A percentile compares a stretch with the other conserved stretches of the same genome.
Conservation (phyloP, 2,797 vertebrate genomes). For the Spinus olivaceus region DNA sequence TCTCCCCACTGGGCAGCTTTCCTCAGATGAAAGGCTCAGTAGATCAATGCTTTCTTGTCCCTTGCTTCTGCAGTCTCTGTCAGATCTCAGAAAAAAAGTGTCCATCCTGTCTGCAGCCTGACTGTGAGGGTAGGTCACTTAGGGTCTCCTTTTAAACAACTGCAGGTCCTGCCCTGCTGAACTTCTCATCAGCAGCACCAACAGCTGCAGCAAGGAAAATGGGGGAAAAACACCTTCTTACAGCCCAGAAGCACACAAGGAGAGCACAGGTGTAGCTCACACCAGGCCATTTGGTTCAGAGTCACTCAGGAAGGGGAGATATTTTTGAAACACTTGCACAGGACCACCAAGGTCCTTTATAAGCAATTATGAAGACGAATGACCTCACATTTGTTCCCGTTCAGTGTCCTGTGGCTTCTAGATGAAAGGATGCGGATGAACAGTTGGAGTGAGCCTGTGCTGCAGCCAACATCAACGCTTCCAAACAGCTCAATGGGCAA, state of each 20-base stretch:
- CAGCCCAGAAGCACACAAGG: neutral
- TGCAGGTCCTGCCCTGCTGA: neutral
- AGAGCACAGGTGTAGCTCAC: neutral
- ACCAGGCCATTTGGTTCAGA: neutral
- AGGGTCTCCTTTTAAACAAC: neutral
- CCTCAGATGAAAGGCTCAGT: conserved; percentile 26
- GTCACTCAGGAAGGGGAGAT: neutral
- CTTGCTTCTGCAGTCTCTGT: neutral
- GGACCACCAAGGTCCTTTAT: neutral
- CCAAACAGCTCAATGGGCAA: neutral
- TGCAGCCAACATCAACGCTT: neutral
- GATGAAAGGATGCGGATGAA: neutral
- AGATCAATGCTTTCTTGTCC: neutral
- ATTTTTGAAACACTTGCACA: neutral
- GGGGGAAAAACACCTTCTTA: neutral
- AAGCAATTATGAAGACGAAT: neutral
- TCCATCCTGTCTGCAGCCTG: neutral
- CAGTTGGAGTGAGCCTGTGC: neutral
- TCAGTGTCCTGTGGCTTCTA: neutral
- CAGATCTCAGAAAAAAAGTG: neutral
- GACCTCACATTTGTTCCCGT: neutral
- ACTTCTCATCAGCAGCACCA: neutral
- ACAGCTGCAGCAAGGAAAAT: neutral
- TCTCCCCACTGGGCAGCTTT: conserved; percentile 5
- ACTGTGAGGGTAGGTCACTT: neutral